Evolutionary conservation across 1,140 invertebrate species (phyloP), one percentile per base, ranked within the genome.

Genomic region (Glomeris maerens): DNA sequence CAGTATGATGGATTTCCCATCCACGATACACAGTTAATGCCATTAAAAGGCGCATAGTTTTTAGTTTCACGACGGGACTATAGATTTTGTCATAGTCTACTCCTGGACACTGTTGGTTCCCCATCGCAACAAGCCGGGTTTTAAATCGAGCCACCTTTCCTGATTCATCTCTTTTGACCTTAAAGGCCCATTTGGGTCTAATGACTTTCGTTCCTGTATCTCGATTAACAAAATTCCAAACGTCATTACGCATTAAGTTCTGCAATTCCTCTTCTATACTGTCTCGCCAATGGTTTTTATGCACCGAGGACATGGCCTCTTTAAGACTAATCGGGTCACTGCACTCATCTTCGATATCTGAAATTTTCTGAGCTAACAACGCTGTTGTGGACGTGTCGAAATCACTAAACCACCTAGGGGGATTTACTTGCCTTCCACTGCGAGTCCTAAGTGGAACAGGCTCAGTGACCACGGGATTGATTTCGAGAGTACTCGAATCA

Each of bases 61-160:
- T 60, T 25, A 55, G 57, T 38, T 56, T 28, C 1, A 50, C 52
- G 2, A 66, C 56, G 42, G 64, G 66, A n/a, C 59, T 61, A 57
- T 55, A 71, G 10, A 64, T 66, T 53, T 71, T 60, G 14, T 54
- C 39, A 45, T 61, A 67, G 42, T 68, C 66, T 3, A 66, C 54
- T 4, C 68, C 67, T 3, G 59, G 22, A 23, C 47, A 51, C 54
- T 69, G 66, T 2, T 27, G 41, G 51, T 57, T 70, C 4, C 67
- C 68, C 58, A 61, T 61, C 3, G 57, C 60, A 0, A 71, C 66
- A 22, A 69, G 56, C 27, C 67, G 28, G 3, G 64, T 62, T 58
- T 66, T 70, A 14, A 47, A 55, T 29, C 65, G 56, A 50, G 60
- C 58, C 46, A 55, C 50, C 50, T 66, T 14, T 17, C 63, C 59